phyloP scores from a whole-genome alignment of 2,113 vertebrate species.

The Coturnix japonica region DNA sequence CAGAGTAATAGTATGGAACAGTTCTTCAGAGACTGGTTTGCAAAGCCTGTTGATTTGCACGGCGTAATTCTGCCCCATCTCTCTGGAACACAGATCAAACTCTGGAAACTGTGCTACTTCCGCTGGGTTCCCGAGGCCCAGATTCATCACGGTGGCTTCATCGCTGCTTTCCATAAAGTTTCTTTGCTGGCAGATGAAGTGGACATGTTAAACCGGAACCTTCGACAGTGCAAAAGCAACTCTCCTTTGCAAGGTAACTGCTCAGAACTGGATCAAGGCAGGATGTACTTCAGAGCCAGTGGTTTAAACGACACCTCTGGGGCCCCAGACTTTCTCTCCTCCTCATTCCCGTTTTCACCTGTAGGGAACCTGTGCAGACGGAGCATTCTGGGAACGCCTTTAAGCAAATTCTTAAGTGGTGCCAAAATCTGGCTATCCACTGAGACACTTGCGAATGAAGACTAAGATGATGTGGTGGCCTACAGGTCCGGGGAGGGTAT shows the following conservation, averaged over 20 bases:
- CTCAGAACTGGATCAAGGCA: constrained; percentile 76
- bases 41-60: constrained; percentile 85
- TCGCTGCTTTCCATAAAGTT: constrained; percentile 86
- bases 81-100: constrained; percentile 83
- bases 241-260: constrained; percentile 59
- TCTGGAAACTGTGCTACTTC: constrained; percentile 97
- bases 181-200: constrained; percentile 92
- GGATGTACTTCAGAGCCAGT: constrained; percentile 88
- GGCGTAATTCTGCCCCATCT: constrained; percentile 85
- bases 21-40: constrained; percentile 88
- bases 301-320: constrained; percentile 63
- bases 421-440: constrained; percentile 97
- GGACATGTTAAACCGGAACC: constrained; percentile 82
- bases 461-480: constrained; percentile 47
- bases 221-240: constrained; percentile 83
- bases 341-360: constrained; percentile 94
- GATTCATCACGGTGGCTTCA: constrained; percentile 86
- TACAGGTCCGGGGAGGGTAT: not conserved
- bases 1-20: constrained; percentile 80
- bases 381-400: constrained; percentile 89
- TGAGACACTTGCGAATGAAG: constrained; percentile 92
- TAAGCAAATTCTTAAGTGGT: constrained; percentile 95
- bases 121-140: constrained; percentile 96
- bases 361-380: constrained; percentile 92
- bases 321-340: constrained; percentile 87